A percentile compares a stretch with the other conserved stretches of the same genome.
phyloP scores from a whole-genome alignment of 2,888 invertebrate genomes.

The Chloroclystis v-ata region DNA sequence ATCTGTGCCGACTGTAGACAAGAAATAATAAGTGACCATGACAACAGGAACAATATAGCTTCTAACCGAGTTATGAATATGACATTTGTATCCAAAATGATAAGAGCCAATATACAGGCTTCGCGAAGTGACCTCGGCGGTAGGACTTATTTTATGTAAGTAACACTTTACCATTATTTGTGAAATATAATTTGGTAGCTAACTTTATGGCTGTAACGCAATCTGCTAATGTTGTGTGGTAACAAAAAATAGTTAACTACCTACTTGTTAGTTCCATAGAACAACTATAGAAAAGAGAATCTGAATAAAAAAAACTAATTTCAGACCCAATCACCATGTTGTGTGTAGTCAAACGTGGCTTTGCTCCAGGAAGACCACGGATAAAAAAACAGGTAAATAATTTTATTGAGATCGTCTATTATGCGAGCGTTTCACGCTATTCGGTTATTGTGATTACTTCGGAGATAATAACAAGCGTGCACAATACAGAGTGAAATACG shows the following conservation, averaged over 20 bases:
- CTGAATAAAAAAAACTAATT: slow-evolving; percentile 6
- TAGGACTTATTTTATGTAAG: too few species aligned
- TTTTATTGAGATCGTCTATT: slow-evolving; percentile 27
- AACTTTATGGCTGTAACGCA: too few species aligned
- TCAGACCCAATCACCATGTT: slow-evolving; percentile 8
- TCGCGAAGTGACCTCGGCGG: too few species aligned
- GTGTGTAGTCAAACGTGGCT: slow-evolving; percentile 12
- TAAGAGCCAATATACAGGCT: too few species aligned
- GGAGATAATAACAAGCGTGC: slow-evolving; percentile 32
- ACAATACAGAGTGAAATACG: slow-evolving; percentile 53
- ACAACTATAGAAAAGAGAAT: not conserved
- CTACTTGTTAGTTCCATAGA: not conserved
- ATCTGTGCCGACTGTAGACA: slow-evolving; percentile 78
- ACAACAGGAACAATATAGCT: too few species aligned
- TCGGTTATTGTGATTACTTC: slow-evolving; percentile 41
- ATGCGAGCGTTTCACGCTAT: slow-evolving; percentile 35
- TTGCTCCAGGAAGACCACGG: slow-evolving; percentile 6
- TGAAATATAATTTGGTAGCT: too few species aligned
- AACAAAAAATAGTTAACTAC: too few species aligned
- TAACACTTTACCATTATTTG: too few species aligned
- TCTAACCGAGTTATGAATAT: too few species aligned
- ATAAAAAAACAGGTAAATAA: slow-evolving; percentile 16
- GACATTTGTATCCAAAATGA: too few species aligned
- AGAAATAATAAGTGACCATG: not conserved
- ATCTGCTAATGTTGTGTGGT: too few species aligned